Conservation (phyloP, 2,797 vertebrate genomes). For the Platyrinchus mystaceus region DNA sequence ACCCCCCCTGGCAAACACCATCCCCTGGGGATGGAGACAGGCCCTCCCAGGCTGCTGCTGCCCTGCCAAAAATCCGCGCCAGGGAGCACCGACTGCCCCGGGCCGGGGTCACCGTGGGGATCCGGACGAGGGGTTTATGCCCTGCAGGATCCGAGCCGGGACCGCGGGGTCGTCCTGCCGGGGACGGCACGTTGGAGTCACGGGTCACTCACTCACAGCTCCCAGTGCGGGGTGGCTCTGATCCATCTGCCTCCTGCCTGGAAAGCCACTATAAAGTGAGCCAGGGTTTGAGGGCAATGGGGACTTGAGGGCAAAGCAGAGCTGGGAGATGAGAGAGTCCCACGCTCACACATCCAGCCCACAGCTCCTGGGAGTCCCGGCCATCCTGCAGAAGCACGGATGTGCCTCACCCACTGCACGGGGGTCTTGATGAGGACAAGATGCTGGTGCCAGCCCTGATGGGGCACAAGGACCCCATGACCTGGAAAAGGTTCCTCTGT, state of each 20-base stretch:
- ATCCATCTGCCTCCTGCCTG: neutral
- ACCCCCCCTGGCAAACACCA: neutral
- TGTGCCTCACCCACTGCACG: neutral
- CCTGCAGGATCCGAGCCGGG: neutral
- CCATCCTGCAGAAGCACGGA: neutral
- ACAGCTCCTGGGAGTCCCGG: accelerated
- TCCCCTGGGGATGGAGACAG: neutral
- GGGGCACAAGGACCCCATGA: neutral
- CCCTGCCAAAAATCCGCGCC: neutral
- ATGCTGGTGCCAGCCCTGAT: neutral
- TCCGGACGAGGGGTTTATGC: neutral
- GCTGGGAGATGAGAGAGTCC: neutral
- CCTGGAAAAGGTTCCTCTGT: neutral
- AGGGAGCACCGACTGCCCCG: neutral
- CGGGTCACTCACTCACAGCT: neutral
- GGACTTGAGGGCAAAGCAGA: neutral
- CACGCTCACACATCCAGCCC: neutral
- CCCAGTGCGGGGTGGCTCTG: accelerated
- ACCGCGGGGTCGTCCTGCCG: accelerated
- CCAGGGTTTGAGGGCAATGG: neutral
- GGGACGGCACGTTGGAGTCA: neutral
- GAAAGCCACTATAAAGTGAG: neutral
- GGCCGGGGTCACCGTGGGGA: neutral
- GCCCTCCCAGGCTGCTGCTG: neutral
- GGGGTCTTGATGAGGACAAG: neutral